phyloP scores from a whole-genome alignment of 2,888 invertebrate genomes.

The Tupiocoris notatus region DNA sequence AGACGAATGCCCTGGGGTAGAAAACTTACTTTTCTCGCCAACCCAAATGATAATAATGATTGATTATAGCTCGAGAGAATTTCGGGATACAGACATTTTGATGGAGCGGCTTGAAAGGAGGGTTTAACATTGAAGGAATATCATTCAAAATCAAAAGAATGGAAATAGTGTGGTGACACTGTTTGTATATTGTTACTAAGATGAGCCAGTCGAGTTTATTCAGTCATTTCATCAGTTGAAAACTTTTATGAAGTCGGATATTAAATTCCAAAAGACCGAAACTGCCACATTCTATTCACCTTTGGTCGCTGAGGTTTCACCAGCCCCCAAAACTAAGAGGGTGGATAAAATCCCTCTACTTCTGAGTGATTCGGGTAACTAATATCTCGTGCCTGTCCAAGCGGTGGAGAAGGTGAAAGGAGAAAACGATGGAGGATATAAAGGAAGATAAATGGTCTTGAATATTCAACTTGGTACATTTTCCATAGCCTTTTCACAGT shows the following conservation, averaged over 20 bases:
- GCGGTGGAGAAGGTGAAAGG: background rate
- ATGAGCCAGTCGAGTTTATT: no score
- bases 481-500: constrained; percentile 1
- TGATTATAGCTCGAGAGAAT: background rate
- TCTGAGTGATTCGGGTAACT: constrained; percentile 16
- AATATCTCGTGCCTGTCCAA: constrained; percentile 18
- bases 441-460: constrained; percentile 29
- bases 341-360: constrained; percentile 16
- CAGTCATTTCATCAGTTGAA: background rate
- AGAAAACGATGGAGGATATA: constrained; percentile 14
- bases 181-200: background rate
- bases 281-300: background rate
- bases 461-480: constrained; percentile 30
- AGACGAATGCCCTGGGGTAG: background rate
- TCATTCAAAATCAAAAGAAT: background rate
- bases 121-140: background rate
- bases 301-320: background rate
- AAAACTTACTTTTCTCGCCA: no score
- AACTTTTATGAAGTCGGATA: background rate
- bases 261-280: background rate
- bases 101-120: background rate
- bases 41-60: background rate
- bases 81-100: background rate
- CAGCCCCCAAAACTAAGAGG: background rate
- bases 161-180: background rate